These are phyloP conservation scores for Ancistrus triradiatus DNA, from an alignment of 2,113 vertebrate genomes.

Conservation along the genomic window DNA sequence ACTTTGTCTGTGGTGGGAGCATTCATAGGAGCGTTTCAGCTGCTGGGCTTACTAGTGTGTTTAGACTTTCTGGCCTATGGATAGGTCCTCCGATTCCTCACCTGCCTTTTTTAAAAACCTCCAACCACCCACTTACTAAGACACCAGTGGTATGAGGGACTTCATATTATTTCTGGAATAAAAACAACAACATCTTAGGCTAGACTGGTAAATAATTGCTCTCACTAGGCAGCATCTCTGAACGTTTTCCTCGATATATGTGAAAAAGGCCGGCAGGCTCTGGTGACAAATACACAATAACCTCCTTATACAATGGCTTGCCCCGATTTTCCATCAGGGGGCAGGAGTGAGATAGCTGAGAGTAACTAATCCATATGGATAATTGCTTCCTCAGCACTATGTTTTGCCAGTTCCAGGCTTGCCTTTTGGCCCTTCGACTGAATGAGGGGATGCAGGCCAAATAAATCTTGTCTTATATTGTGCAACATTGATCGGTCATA, in stretches of 20 bases:
- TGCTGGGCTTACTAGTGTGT: constrained; percentile 49
- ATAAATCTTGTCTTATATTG: constrained; percentile 46
- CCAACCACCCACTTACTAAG: background rate
- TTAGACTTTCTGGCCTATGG: constrained; percentile 56
- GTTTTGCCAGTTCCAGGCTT: constrained; percentile 44
- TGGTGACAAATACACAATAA: constrained; percentile 43
- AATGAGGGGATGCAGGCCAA: constrained; percentile 27
- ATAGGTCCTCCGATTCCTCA: no score
- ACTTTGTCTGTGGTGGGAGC: constrained; percentile 34
- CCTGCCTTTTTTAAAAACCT: constrained; percentile 5
- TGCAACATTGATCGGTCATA: constrained; percentile 56
- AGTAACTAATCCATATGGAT: constrained; percentile 47
- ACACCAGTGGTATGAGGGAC: no score
- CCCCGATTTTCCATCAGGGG: no score
- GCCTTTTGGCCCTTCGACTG: constrained; percentile 50
- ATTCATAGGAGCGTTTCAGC: constrained; percentile 39
- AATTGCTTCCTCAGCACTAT: constrained; percentile 40
- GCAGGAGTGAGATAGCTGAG: constrained; percentile 25
- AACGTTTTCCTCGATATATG: no score
- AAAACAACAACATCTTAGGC: no score
- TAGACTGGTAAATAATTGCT: no score
- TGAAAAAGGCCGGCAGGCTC: constrained; percentile 36
- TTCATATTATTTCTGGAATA: no score
- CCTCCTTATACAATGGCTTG: no score
- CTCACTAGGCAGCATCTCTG: no score